Conservation (phyloP, 2,888 invertebrate genomes). For the Caenorhabditis japonica region DNA sequence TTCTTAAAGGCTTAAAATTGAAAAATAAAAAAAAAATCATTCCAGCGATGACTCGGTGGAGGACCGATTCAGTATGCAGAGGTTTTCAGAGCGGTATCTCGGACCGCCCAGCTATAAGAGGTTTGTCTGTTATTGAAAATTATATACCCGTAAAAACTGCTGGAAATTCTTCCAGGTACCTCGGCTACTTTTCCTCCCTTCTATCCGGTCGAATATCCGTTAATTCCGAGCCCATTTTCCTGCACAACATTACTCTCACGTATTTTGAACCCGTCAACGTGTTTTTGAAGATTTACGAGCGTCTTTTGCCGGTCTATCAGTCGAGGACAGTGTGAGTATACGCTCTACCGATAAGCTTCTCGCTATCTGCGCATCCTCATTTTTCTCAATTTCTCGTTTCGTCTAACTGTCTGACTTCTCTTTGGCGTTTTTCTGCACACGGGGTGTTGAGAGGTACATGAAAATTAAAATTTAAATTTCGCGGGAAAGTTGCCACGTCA, state of each 20-base stretch:
- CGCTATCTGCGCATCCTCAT: no score
- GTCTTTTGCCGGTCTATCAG: constrained; percentile 89
- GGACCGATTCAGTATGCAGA: constrained; percentile 92
- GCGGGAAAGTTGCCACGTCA: no score
- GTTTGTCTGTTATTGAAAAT: constrained; percentile 13
- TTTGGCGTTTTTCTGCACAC: no score
- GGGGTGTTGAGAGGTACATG: no score
- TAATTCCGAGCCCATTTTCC: constrained; percentile 88
- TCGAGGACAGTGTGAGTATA: constrained; percentile 79
- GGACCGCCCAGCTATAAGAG: constrained; percentile 78
- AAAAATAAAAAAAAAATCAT: constrained; percentile 25
- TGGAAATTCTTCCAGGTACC: constrained; percentile 83
- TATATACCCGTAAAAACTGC: not conserved
- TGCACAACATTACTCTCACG: constrained; percentile 81
- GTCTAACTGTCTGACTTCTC: no score
- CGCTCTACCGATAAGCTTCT: no score
- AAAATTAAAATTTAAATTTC: no score
- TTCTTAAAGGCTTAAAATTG: constrained; percentile 8
- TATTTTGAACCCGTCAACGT: constrained; percentile 78
- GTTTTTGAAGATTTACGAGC: constrained; percentile 86
- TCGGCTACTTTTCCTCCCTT: constrained; percentile 91
- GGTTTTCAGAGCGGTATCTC: constrained; percentile 88
- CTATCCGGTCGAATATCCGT: constrained; percentile 90
- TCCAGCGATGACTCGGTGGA: constrained; percentile 83
- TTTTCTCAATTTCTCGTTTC: no score